Base-by-base conservation (phyloP, 2,888 invertebrate genomes). In the Drosophila flavopinicola region DNA sequence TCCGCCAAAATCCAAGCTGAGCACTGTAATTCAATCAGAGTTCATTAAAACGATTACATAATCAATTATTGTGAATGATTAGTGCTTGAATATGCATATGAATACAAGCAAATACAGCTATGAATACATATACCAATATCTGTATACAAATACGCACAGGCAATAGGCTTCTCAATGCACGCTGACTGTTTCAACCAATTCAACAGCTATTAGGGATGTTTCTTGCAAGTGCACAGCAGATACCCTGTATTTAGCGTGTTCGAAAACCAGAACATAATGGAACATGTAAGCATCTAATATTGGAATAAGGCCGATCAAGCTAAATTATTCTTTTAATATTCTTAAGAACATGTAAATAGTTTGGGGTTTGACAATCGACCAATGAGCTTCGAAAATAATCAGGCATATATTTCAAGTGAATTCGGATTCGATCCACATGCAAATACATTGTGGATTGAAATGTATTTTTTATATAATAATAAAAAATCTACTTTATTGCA, bases 41-140 rank as follows among this genome's bases (percentile, higher is more conserved):
- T 75, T 87, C 57, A 80, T 80, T 80, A 78, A 85, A 85, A 63
- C 83, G 83, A 82, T 85, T 70, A 75, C 75, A 85, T 61, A 83
- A 75, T 87, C 70, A 87, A 75, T 87, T 66, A 82, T 85, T 53
- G 52, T 32, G 51, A 44, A 61, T 59, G 61, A 74, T 58, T 60
- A 75, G 33, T 33, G 37, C 52, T 33, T 17, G 54, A 54, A 52
- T 44, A 25, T 3, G 20, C 17, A 13, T 7, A 35, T 13, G 63
- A 15, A 42, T 27, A 24, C 35, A 35, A 52, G 25, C 27, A 17
- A 32, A 32, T 33, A 32, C 6, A 15, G 9, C 37, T 25, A 30
- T 64, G 32, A 60, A 61, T 61, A 42, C 33, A 27, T 25, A 35
- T 48, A 29, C 15, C n/a, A 27, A 42, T 17, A 51, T 52, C 39